Conservation (phyloP, 1,140 invertebrate species). For the Musca domestica region DNA sequence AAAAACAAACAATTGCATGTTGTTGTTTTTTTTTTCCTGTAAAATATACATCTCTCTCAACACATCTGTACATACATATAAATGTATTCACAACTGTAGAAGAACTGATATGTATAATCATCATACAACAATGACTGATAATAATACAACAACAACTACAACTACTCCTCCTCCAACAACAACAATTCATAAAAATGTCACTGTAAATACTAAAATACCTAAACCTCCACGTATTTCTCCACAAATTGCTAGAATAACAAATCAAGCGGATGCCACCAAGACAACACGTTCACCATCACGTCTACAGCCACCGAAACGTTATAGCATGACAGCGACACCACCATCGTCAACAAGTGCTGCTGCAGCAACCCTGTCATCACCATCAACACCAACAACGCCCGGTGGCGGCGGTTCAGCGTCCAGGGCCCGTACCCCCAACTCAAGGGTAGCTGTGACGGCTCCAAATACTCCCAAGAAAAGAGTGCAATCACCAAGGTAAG, state of each 20-base stretch:
- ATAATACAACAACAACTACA: slow-evolving; percentile 5
- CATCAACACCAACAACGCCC: slow-evolving; percentile 26
- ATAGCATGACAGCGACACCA: slow-evolving; percentile 36
- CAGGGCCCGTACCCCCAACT: slow-evolving; percentile 43
- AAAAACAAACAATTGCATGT: background rate
- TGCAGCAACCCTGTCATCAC: slow-evolving; percentile 17
- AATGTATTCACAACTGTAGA: slow-evolving; percentile 16
- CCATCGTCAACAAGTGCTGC: background rate
- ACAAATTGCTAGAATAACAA: slow-evolving; percentile 42
- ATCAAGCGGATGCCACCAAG: slow-evolving; percentile 31
- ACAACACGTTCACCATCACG: slow-evolving; percentile 49
- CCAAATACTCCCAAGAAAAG: slow-evolving; percentile 48
- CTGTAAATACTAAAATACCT: slow-evolving; percentile 26
- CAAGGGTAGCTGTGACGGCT: slow-evolving; percentile 37
- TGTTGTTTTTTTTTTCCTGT: background rate
- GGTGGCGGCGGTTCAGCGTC: slow-evolving; percentile 25
- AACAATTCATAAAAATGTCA: slow-evolving; percentile 17
- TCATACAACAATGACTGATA: no score
- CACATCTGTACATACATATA: background rate
- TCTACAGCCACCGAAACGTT: slow-evolving; percentile 50
- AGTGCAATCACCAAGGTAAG: slow-evolving; percentile 45
- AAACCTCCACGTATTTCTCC: slow-evolving; percentile 36
- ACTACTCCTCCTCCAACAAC: background rate
- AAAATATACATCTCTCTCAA: background rate
- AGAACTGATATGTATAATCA: slow-evolving; percentile 36